Base-by-base conservation (phyloP, 2,888 invertebrate species). In the Clostera curtula region DNA sequence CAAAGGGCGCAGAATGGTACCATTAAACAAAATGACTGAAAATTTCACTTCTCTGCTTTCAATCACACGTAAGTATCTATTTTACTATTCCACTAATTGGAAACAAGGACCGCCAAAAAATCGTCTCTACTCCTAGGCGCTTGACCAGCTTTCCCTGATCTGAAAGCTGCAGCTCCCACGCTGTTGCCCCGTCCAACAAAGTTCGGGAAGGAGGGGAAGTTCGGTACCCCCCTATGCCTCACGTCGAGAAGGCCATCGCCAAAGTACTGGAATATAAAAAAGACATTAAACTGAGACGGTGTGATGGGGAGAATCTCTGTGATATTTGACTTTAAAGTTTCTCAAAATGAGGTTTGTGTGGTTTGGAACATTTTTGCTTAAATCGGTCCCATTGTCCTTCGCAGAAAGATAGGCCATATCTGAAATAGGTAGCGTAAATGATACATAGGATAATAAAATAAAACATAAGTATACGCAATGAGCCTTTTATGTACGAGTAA, bases 181-280 rank as follows among this genome's bases (percentile, higher is more conserved):
- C 71, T 69, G 34, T 71, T 76, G 31, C 63, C 49, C 32, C 69
- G 59, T 4, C 71, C 63, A 4, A 49, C 30, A 18, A 75, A 52
- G 7, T 54, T 48, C 2, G 74, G 74, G 38, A 80, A 70, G 2
- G 71, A 62, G 38, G 77, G 70, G 44, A 80, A 79, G 49, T 64
- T 64, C 1, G 77, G 77, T 10, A 63, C 47, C 5, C 80, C 80
- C 3, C 79, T 66, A 27, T 80, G 77, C 23, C 80, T 64, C 32
- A 68, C 34, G 49, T 83, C 75, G 7, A 79, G 50, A 1, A 74
- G 50, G 9, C 68, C 73, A 1, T 80, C 75, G 17, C 75, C 74
- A 35, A 70, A 80, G 27, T 5, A 60, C 56, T 79, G 76, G 57
- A 36, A 71, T n/a, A n/a, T n/a, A 67, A 26, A 9, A 10, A 8